These are phyloP conservation scores for Ptilodon capucinus DNA, from an alignment of 2,888 invertebrate genomes.

Conservation along the genomic window DNA sequence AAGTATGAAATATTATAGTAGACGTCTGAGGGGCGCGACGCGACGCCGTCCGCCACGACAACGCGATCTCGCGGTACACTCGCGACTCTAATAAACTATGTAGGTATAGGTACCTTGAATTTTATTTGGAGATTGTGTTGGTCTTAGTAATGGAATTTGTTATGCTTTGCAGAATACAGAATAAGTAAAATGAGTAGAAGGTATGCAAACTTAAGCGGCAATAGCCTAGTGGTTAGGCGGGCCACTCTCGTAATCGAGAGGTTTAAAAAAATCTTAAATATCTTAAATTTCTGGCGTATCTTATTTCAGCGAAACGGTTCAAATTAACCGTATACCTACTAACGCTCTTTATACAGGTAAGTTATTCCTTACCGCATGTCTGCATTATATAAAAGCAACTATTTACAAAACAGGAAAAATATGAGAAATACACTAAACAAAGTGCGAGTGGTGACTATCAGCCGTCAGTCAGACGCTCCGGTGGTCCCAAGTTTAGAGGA, in stretches of 20 bases:
- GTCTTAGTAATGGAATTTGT: not conserved
- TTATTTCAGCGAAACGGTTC: no score
- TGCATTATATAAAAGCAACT: not conserved
- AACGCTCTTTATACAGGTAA: no score
- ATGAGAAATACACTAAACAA: conserved; percentile 8
- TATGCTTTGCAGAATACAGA: no score
- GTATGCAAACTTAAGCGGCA: no score
- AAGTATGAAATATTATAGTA: conserved; percentile 66
- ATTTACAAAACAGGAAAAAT: conserved; percentile 4
- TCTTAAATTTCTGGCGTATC: no score
- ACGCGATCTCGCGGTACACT: conserved; percentile 3
- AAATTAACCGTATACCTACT: no score
- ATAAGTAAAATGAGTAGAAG: no score
- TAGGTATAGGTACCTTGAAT: not conserved
- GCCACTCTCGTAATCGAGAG: no score
- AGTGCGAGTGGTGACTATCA: conserved; percentile 26
- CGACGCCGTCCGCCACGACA: conserved; percentile 2
- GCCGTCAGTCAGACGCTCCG: conserved; percentile 46
- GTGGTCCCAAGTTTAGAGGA: conserved; percentile 50
- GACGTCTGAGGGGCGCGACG: conserved; percentile 29
- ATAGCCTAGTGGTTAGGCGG: no score
- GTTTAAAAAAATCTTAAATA: no score
- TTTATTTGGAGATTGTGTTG: not conserved
- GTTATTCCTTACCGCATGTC: no score
- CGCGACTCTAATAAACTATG: not conserved